Evolutionary conservation across 2,888 invertebrate species (phyloP).

Genomic region (Calephelis perditalis): DNA sequence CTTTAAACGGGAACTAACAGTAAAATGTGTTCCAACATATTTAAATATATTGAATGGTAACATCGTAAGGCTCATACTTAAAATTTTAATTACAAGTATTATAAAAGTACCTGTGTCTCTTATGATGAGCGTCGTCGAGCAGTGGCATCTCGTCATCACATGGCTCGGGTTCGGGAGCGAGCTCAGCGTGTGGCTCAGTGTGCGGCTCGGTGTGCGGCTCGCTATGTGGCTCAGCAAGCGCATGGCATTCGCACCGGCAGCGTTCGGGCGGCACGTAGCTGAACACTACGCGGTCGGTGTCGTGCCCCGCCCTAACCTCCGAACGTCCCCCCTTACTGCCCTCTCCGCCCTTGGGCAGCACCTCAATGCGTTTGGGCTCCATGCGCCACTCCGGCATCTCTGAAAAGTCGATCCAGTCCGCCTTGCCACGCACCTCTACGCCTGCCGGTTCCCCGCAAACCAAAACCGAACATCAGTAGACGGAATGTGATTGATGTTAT

Average conservation of each 20-base stretch:
- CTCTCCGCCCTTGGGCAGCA: slow-evolving; percentile 83
- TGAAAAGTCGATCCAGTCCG: slow-evolving; percentile 91
- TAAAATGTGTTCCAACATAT: too few species aligned
- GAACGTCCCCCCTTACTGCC: slow-evolving; percentile 71
- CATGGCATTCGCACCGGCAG: slow-evolving; percentile 92
- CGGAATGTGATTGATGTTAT: not conserved
- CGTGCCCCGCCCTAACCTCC: slow-evolving; percentile 47
- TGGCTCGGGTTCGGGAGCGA: not conserved
- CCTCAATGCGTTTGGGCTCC: slow-evolving; percentile 89
- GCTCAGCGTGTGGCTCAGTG: slow-evolving; percentile 2
- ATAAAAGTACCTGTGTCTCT: not conserved
- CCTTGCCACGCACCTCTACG: slow-evolving; percentile 43
- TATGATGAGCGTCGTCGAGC: slow-evolving; percentile 34
- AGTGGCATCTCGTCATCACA: slow-evolving; percentile 48
- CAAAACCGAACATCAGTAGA: slow-evolving; percentile 1
- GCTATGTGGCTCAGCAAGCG: slow-evolving; percentile 43
- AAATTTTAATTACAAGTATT: not conserved
- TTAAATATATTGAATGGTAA: too few species aligned
- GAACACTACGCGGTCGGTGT: slow-evolving; percentile 61
- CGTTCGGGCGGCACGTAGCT: slow-evolving; percentile 93
- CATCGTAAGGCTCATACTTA: too few species aligned
- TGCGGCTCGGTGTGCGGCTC: slow-evolving; percentile 23
- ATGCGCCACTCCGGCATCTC: slow-evolving; percentile 90
- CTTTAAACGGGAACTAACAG: too few species aligned
- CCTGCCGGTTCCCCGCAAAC: slow-evolving; percentile 30